phyloP scores from a whole-genome alignment of 92 coral and sea anemone species.

The Epizoanthus scotinus region DNA sequence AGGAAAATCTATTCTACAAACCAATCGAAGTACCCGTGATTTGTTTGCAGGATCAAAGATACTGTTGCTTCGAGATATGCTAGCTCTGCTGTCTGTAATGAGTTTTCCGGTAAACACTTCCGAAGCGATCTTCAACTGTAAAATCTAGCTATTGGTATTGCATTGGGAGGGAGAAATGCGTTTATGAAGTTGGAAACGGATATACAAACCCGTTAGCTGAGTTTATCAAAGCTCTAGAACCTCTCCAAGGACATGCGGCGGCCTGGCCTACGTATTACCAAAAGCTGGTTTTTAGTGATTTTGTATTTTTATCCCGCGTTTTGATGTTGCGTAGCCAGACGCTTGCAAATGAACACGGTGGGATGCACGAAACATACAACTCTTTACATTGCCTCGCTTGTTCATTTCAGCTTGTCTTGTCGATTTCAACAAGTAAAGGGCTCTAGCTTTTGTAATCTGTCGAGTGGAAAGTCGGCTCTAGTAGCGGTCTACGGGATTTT shows the following conservation, averaged over 20 bases:
- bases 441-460: constrained; percentile 4
- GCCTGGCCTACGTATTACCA: too few relatives aligned
- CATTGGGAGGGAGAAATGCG: constrained; percentile 5
- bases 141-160: neutral
- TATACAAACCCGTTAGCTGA: neutral
- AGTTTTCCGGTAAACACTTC: constrained; percentile 57
- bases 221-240: neutral
- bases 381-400: constrained; percentile 9
- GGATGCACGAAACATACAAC: constrained; percentile 36
- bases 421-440: constrained; percentile 21
- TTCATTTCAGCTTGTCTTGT: constrained; percentile 20
- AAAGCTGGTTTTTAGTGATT: constrained; percentile 7
- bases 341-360: constrained; percentile 4
- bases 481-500: constrained; percentile 20
- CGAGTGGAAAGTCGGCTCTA: constrained; percentile 16
- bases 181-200: neutral
- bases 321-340: constrained; percentile 2
- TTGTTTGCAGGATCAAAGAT: constrained; percentile 46
- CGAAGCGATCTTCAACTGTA: constrained; percentile 17
- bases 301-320: constrained; percentile 30
- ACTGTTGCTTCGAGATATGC: constrained; percentile 36
- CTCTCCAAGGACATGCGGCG: neutral
- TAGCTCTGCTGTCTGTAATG: constrained; percentile 15
- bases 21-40: constrained; percentile 35
- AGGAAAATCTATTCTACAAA: constrained; percentile 20